phyloP scores from a whole-genome alignment of 2,797 vertebrate genomes.

The Luscinia megarhynchos region DNA sequence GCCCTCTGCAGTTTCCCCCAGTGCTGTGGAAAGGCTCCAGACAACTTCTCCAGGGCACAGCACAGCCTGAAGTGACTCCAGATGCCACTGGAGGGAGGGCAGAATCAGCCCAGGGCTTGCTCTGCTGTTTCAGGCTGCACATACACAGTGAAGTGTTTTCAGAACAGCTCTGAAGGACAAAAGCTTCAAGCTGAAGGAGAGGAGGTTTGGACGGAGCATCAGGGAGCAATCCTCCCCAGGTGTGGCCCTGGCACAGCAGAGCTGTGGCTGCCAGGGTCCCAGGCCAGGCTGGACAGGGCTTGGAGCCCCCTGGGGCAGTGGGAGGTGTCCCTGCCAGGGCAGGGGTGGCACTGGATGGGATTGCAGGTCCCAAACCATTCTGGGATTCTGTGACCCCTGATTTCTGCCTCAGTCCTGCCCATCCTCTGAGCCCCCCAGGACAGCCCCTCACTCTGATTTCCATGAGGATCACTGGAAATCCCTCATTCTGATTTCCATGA shows the following conservation, averaged over 20 bases:
- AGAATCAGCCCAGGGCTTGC: neutral
- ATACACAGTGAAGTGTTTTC: neutral
- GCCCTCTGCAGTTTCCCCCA: neutral
- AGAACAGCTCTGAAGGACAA: neutral
- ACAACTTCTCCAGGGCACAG: neutral
- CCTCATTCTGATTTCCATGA: neutral
- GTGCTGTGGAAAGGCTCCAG: neutral
- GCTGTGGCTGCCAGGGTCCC: neutral
- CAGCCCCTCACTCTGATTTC: neutral
- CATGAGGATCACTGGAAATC: neutral
- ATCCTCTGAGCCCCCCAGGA: neutral
- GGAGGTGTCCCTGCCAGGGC: neutral
- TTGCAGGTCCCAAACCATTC: neutral
- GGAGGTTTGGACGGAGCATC: neutral
- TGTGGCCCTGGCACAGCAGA: neutral
- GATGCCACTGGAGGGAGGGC: neutral
- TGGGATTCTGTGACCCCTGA: neutral
- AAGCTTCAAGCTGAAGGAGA: neutral
- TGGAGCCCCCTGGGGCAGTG: neutral
- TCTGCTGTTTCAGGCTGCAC: neutral
- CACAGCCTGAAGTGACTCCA: accelerated
- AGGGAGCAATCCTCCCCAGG: neutral
- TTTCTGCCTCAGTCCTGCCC: neutral
- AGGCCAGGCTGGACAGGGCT: accelerated
- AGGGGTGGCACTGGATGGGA: no score